Evolutionary conservation across 2,797 vertebrate genomes (phyloP).

Genomic region (Novumbra hubbsi): DNA sequence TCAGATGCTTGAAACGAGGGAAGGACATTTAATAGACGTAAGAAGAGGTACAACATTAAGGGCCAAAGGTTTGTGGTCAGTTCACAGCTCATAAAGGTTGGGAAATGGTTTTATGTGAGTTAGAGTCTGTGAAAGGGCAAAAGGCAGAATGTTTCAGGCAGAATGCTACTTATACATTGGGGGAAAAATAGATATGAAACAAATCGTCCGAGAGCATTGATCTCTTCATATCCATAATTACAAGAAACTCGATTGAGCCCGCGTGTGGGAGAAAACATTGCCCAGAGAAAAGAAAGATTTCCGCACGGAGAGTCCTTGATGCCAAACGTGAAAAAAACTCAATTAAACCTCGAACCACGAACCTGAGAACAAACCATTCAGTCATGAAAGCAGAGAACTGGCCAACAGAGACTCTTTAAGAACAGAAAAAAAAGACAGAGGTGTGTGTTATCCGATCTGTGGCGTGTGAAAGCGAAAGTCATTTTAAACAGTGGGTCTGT

Average conservation of each 20-base stretch:
- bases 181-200: constrained; percentile 48
- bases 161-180: constrained; percentile 61
- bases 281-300: constrained; percentile 45
- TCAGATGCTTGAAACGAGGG: constrained; percentile 68
- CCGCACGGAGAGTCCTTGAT: constrained; percentile 42
- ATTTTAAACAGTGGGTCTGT: constrained; percentile 44
- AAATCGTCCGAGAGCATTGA: constrained; percentile 63
- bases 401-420: constrained; percentile 46
- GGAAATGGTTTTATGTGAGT: constrained; percentile 48
- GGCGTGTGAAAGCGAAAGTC: constrained; percentile 48
- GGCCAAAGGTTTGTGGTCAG: constrained; percentile 74
- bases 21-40: constrained; percentile 58
- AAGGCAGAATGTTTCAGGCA: constrained; percentile 48
- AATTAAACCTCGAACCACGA: constrained; percentile 59
- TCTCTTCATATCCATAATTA: constrained; percentile 63
- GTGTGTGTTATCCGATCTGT: constrained; percentile 38
- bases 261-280: constrained; percentile 52
- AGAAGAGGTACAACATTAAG: constrained; percentile 68
- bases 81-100: constrained; percentile 78
- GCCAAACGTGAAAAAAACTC: constrained; percentile 55
- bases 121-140: constrained; percentile 64
- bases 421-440: constrained; percentile 30
- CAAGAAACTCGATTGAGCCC: constrained; percentile 57
- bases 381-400: constrained; percentile 48
- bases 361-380: constrained; percentile 57